Evolutionary conservation across 2,888 invertebrate species (phyloP).

Genomic region (Amphipyra berbera): DNA sequence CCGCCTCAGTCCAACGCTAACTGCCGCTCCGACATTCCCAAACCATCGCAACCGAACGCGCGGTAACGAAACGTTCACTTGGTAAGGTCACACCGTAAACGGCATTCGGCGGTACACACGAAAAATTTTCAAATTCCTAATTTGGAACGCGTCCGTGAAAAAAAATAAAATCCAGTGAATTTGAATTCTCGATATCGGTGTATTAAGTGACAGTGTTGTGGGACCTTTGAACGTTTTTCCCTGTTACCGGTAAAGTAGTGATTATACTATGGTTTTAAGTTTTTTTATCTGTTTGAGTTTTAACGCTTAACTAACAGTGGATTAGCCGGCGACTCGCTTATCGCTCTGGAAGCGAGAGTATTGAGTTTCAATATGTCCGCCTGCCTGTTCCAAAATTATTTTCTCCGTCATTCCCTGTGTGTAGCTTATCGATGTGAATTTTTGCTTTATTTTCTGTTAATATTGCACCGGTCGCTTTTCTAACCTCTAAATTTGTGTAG

Average conservation of each 20-base stretch:
- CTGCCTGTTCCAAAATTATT: constrained; percentile 81
- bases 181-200: constrained; percentile 73
- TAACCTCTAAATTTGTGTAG: constrained; percentile 74
- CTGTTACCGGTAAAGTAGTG: constrained; percentile 82
- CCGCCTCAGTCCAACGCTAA: constrained; percentile 87
- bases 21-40: constrained; percentile 86
- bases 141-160: constrained; percentile 77
- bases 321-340: constrained; percentile 67
- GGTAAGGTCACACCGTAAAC: constrained; percentile 79
- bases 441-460: constrained; percentile 62
- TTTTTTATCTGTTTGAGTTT: constrained; percentile 66
- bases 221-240: constrained; percentile 75
- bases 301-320: constrained; percentile 65
- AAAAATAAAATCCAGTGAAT: constrained; percentile 73
- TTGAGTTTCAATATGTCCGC: constrained; percentile 87
- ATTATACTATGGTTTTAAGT: constrained; percentile 53
- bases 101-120: constrained; percentile 67
- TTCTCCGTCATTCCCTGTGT: constrained; percentile 73
- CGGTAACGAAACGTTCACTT: constrained; percentile 81
- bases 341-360: constrained; percentile 81
- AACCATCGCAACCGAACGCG: constrained; percentile 81
- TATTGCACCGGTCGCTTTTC: constrained; percentile 68
- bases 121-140: constrained; percentile 69
- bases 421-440: constrained; percentile 63
- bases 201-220: constrained; percentile 84